Conservation (phyloP, 2,113 vertebrate genomes). For the Trichomycterus rosablanca region DNA sequence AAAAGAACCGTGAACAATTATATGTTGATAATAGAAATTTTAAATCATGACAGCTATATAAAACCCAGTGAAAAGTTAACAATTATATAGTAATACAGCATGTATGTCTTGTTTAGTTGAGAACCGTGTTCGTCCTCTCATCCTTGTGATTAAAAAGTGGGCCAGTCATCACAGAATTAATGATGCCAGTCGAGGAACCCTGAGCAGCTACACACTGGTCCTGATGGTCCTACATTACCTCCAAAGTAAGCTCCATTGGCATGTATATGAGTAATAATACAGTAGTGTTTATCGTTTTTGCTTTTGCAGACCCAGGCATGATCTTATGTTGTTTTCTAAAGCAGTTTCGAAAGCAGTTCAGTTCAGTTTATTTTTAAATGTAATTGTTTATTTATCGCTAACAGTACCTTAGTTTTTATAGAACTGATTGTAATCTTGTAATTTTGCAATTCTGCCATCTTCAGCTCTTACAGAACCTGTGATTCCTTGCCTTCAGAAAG, state of each 20-base stretch:
- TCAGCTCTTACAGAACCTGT: slow-evolving; percentile 84
- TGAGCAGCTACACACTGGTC: slow-evolving; percentile 93
- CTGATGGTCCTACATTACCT: slow-evolving; percentile 97
- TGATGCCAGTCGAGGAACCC: slow-evolving; percentile 92
- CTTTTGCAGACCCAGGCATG: no score
- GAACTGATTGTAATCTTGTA: no score
- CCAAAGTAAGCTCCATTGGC: slow-evolving; percentile 82
- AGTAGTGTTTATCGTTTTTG: no score
- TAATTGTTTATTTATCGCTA: neutral
- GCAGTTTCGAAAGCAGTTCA: no score
- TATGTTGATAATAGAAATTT: no score
- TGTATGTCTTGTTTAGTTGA: slow-evolving; percentile 73
- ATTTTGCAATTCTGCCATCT: slow-evolving; percentile 8
- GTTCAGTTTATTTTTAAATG: no score
- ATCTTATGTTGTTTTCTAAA: no score
- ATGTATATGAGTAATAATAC: no score
- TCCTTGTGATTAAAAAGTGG: slow-evolving; percentile 92
- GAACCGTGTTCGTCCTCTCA: slow-evolving; percentile 84
- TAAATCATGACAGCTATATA: no score
- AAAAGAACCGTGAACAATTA: no score
- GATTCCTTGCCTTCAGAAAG: slow-evolving; percentile 88
- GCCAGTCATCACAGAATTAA: slow-evolving; percentile 84
- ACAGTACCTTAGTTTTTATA: neutral
- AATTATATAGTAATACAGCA: no score
- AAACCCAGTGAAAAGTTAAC: no score